phyloP scores from a whole-genome alignment of 2,888 invertebrate species.

The Stenolophus ochropezus region DNA sequence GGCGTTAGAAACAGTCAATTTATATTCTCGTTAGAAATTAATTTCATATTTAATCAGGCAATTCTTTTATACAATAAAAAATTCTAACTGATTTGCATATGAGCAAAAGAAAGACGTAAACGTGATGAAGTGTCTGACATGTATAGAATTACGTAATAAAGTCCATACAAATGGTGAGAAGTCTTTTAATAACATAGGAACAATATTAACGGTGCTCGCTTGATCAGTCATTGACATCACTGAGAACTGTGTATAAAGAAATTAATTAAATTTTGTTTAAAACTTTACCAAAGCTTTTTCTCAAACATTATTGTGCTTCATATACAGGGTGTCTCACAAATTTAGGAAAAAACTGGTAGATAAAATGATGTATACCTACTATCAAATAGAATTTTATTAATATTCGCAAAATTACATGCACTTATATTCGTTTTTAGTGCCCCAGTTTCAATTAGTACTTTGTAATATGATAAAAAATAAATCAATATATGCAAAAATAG shows the following conservation, averaged over 20 bases:
- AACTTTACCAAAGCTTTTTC: too few relatives aligned
- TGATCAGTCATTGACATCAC: conserved; percentile 50
- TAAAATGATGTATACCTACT: too few relatives aligned
- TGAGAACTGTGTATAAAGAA: neutral
- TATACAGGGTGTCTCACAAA: too few relatives aligned
- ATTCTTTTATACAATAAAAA: neutral
- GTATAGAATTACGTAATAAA: conserved; percentile 8
- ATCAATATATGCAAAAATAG: too few relatives aligned
- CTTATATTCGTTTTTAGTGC: too few relatives aligned
- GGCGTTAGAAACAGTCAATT: neutral
- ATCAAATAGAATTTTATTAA: too few relatives aligned
- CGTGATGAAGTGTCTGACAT: conserved; percentile 4
- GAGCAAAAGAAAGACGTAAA: neutral
- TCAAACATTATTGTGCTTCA: too few relatives aligned
- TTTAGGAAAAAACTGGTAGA: too few relatives aligned
- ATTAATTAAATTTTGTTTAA: neutral
- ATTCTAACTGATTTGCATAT: conserved; percentile 3
- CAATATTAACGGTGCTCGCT: conserved; percentile 48
- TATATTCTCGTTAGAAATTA: conserved; percentile 9
- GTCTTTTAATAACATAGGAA: conserved; percentile 40
- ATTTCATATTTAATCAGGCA: neutral
- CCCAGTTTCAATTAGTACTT: too few relatives aligned
- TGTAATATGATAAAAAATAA: too few relatives aligned
- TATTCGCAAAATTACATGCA: too few relatives aligned
- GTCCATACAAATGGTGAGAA: conserved; percentile 13